Conservation (phyloP, 1,140 invertebrate species). For the Tetragonula clypearis region DNA sequence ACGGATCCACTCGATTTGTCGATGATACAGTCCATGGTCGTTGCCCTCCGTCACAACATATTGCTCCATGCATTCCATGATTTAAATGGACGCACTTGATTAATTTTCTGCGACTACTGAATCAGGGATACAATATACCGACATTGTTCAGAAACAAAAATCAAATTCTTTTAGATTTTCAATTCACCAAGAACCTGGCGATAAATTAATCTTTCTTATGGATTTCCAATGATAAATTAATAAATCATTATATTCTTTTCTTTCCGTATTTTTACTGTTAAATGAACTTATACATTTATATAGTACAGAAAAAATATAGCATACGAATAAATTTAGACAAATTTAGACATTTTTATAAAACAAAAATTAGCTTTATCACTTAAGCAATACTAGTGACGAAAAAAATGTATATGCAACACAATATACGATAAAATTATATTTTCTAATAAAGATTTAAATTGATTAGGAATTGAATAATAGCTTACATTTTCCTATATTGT, state of each 20-base stretch:
- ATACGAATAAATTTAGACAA: no score
- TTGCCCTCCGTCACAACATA: background rate
- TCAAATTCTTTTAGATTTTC: background rate
- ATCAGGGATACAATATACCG: background rate
- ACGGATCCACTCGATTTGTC: slow-evolving; percentile 41
- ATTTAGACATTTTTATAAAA: no score
- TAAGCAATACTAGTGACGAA: no score
- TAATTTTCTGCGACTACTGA: background rate
- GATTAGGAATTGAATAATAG: no score
- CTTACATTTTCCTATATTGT: no score
- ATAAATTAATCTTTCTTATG: background rate
- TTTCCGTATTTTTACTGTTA: background rate
- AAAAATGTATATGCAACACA: no score
- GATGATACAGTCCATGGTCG: slow-evolving; percentile 31
- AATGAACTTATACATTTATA: no score
- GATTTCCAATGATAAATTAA: background rate
- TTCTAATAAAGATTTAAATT: no score
- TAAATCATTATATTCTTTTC: background rate
- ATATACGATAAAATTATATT: no score
- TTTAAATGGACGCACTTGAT: slow-evolving; percentile 5
- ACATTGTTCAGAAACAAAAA: background rate
- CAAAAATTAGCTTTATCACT: no score
- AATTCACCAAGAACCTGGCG: background rate
- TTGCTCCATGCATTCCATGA: background rate
- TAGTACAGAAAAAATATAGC: no score